Evolutionary conservation across 1,140 invertebrate species (phyloP).

Genomic region (Halictus rubicundus): DNA sequence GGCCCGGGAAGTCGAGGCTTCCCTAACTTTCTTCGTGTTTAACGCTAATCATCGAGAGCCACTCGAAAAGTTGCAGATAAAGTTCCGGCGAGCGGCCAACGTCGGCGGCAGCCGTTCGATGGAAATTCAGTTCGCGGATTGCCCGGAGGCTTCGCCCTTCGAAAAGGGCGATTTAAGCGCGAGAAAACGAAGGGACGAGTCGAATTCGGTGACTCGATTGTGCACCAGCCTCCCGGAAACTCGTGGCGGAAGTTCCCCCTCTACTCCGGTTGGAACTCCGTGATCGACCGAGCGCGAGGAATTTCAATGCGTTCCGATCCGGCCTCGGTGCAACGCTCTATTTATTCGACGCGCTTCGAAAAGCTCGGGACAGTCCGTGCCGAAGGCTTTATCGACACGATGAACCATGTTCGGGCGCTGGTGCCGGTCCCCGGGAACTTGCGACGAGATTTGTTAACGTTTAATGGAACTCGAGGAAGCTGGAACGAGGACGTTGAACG

Average conservation of each 20-base stretch:
- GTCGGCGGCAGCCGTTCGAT: background rate
- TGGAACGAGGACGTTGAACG: too few species aligned
- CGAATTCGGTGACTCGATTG: slow-evolving; percentile 11
- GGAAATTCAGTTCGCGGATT: background rate
- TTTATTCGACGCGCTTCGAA: too few species aligned
- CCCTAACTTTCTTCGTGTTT: background rate
- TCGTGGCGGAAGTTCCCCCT: slow-evolving; percentile 27
- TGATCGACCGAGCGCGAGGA: slow-evolving; percentile 32
- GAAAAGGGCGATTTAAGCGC: background rate
- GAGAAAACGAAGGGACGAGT: background rate
- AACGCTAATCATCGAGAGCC: slow-evolving; percentile 17
- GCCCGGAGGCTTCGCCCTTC: background rate
- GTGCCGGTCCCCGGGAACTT: too few species aligned
- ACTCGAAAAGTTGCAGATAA: background rate
- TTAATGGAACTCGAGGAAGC: too few species aligned
- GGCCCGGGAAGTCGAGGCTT: background rate
- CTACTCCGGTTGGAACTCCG: background rate
- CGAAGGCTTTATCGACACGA: too few species aligned
- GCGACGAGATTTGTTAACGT: too few species aligned
- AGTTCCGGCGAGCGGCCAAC: background rate
- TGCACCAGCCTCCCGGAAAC: background rate
- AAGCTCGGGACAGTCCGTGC: too few species aligned
- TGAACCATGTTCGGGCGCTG: too few species aligned
- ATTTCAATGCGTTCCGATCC: slow-evolving; percentile 49
- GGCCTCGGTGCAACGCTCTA: too few species aligned